phyloP scores from a whole-genome alignment of 2,113 vertebrate genomes.

The Triplophysa siluroides region DNA sequence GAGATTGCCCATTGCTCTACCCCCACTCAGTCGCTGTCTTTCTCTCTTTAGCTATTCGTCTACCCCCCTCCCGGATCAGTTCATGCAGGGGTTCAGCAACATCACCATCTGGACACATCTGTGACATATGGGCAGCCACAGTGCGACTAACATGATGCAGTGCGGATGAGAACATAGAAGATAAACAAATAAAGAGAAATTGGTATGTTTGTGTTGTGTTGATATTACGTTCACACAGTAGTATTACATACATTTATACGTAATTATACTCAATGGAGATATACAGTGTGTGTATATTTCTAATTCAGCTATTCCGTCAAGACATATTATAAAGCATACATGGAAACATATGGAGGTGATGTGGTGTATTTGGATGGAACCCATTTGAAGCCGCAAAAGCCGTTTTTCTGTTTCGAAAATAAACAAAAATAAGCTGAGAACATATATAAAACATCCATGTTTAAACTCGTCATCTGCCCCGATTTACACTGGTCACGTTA shows the following conservation, averaged over 20 bases:
- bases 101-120: slow-evolving; percentile 75
- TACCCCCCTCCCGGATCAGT: slow-evolving; percentile 57
- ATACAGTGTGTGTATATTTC: no score
- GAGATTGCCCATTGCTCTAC: slow-evolving; percentile 61
- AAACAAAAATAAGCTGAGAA: no score
- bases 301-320: no score
- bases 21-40: slow-evolving; percentile 40
- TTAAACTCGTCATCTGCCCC: no score
- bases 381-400: no score
- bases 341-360: no score
- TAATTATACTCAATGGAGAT: neutral
- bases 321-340: no score
- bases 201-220: neutral
- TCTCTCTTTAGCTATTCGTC: slow-evolving; percentile 26
- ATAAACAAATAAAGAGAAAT: slow-evolving; percentile 37
- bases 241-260: no score
- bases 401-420: no score
- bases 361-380: no score
- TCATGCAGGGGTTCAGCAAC: slow-evolving; percentile 68
- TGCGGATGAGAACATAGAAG: slow-evolving; percentile 30
- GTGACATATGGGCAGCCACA: slow-evolving; percentile 74
- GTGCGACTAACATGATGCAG: slow-evolving; percentile 58
- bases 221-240: neutral
- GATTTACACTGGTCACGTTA: no score
- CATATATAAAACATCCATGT: no score